phyloP scores from a whole-genome alignment of 2,113 vertebrate species.

The Nyctibius bracteatus region DNA sequence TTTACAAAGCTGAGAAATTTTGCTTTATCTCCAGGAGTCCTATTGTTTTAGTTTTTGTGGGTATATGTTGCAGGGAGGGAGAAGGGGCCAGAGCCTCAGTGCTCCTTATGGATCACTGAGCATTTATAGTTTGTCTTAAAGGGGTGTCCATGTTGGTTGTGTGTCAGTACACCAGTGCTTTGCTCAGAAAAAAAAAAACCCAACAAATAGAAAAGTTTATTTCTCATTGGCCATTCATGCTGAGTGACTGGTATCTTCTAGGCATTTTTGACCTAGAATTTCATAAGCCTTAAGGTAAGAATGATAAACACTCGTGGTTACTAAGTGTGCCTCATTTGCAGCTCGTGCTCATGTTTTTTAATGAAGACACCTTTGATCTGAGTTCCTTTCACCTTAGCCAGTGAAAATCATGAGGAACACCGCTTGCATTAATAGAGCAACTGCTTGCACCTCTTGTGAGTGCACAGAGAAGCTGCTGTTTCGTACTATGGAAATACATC shows the following conservation, averaged over 20 bases:
- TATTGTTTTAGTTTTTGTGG: not conserved
- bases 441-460: not conserved
- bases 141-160: not conserved
- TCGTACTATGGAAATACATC: not conserved
- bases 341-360: not conserved
- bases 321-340: not conserved
- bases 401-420: not conserved
- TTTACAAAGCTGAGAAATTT: not conserved
- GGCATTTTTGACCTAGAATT: not conserved
- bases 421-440: not conserved
- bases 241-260: not conserved
- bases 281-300: not conserved
- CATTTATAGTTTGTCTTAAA: not conserved
- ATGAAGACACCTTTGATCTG: not conserved
- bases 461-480: not conserved
- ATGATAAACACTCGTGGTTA: not conserved
- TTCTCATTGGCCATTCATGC: not conserved
- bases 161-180: not conserved
- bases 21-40: not conserved
- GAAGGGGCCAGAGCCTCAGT: not conserved
- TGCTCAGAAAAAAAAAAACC: not conserved
- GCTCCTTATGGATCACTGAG: not conserved
- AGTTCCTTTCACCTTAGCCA: not conserved
- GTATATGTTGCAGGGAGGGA: not conserved
- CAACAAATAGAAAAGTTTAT: not conserved